Evolutionary conservation across 2,797 vertebrate species (phyloP), one percentile per base, ranked within the genome.

Genomic region (Columba guinea): DNA sequence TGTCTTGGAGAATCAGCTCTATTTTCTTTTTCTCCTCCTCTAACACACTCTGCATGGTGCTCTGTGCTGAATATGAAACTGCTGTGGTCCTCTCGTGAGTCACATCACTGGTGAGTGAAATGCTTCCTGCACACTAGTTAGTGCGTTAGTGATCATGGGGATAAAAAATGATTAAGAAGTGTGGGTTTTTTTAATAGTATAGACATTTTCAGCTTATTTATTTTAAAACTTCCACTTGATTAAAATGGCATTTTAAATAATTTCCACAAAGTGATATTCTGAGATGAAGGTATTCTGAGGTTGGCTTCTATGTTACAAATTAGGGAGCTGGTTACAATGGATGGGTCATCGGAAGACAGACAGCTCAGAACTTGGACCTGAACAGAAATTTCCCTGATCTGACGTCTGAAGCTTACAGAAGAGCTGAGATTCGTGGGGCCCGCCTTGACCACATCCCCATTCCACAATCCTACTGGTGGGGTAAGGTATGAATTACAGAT

Each of bases 331-430:
- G 99, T 81, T 98, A 99, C 95, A 99, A 99, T 0, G 98, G 99
- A 56, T 99, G 99, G 99, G 98, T 98, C 28, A 99, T 97, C 0
- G 99, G 99, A 24, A 97, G 99, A 34, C 97, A 98, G 81, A 99
- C 99, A 4, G 98, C 99, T 4, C 99, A 99, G 97, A 99, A 98
- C 95, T 97, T 99, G 48, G 99, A 99, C 95, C 98, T 99, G 90
- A 99, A 99, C 96, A 98, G 99, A 74, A 99, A 99, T 95, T 99
- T 99, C 96, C 99, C 99, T 0, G 99, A 99, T 97, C 98, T 99
- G 89, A 99, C 99, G 0, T 99, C 99, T 0, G 93, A 99, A 89
- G 98, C 98, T 94, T 99, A 99, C 97, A 98, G 98, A 70, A 98
- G 99, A 90, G 98, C 98, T 2, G 98, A 97, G 41, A 98, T 98